A percentile compares a stretch with the other conserved stretches of the same genome.
phyloP scores from a whole-genome alignment of 2,797 vertebrate genomes.

The Sphenopsis melanotis region DNA sequence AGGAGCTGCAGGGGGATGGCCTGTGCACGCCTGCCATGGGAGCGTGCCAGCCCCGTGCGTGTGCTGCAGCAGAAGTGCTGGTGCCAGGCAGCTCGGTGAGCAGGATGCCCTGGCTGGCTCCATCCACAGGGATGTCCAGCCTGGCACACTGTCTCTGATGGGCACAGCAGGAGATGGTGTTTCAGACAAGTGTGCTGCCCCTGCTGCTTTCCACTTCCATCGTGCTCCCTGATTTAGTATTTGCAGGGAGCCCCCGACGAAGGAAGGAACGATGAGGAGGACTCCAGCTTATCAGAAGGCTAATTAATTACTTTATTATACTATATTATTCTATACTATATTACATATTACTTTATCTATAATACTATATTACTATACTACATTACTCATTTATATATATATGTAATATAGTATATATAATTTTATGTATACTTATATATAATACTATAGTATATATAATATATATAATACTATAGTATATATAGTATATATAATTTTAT shows the following conservation, averaged over 20 bases:
- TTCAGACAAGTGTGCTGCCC: background rate
- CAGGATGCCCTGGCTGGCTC: background rate
- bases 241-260: background rate
- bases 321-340: too few relatives aligned
- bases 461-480: too few relatives aligned
- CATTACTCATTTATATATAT: too few relatives aligned
- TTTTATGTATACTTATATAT: too few relatives aligned
- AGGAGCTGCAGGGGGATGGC: background rate
- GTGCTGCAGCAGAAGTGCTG: background rate
- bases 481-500: too few relatives aligned
- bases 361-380: too few relatives aligned
- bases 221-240: fast-evolving
- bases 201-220: background rate
- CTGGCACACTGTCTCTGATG: fast-evolving
- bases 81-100: fast-evolving
- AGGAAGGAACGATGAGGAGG: background rate
- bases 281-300: background rate
- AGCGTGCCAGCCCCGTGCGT: fast-evolving
- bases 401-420: too few relatives aligned
- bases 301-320: background rate
- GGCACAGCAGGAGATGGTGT: background rate
- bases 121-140: background rate
- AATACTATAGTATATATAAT: too few relatives aligned
- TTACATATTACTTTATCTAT: too few relatives aligned
- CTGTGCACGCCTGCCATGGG: fast-evolving